Evolutionary conservation across 53 echinoderm and acorn worm genomes (phyloP), one percentile per base, ranked within the genome.

Genomic region (Luidia sarsii): DNA sequence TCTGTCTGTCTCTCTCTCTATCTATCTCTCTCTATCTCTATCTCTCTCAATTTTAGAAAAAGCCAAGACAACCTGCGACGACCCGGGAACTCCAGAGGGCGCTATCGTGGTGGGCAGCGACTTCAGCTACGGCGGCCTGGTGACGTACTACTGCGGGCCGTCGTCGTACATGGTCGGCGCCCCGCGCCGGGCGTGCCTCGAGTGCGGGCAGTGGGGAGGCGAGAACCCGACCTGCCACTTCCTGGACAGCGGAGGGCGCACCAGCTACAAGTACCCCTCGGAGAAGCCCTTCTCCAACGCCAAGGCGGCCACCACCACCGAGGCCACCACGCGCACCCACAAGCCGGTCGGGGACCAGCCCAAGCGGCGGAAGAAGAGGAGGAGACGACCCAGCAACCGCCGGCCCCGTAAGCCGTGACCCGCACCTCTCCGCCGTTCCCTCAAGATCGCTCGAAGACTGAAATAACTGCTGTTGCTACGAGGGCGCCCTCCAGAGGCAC

Each of bases 181-280:
- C 28, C 67, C 88, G 1, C 90, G 68, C 13, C 79, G 97, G 13
- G 55, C 87, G 33, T 96, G 97, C 45, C 71, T 79, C 25, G 80
- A 71, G 10, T 96, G 97, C 62, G 97, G 97, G 18, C 37, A 73
- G 52, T 96, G 97, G 97, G 91, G 97, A 33, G 97, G 97, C 7
- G 57, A 28, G 27, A 85, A 92, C 48, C 90, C 95, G 0, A 39
- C 50, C 25, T 95, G 95, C 64, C 57, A 62, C 32, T 27, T 60
- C 39, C 46, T 50, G 59, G 75, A 83, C 46, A 51, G 27, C 30
- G 81, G 38, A 15, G 72, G 2, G 1, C 33, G 36, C 1, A 27
- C 20, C 28, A 38, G 37, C 54, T 7, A 53, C 39, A 38, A 54
- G 39, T 72, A 53, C 38, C 72, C 72, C 6, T 72, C 72, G 1